phyloP scores from a whole-genome alignment of 2,888 invertebrate genomes.

The Epinotia brunnichana region DNA sequence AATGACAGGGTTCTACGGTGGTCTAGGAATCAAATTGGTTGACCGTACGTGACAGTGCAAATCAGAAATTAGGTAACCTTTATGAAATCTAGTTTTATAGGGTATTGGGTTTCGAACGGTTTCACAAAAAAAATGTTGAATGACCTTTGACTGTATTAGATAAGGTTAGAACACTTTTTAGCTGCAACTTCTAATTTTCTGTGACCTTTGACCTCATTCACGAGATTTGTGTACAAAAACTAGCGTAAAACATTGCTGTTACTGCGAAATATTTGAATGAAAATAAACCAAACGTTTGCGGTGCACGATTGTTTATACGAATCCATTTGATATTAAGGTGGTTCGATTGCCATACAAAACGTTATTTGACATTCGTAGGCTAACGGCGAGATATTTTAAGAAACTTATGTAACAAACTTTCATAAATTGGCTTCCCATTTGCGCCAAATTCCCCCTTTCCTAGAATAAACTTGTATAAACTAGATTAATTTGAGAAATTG shows the following conservation, averaged over 20 bases:
- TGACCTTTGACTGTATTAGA: constrained; percentile 32
- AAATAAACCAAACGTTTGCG: background rate
- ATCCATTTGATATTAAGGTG: too few relatives aligned
- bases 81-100: constrained; percentile 43
- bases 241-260: constrained; percentile 1
- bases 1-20: too few relatives aligned
- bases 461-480: too few relatives aligned
- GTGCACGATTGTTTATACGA: too few relatives aligned
- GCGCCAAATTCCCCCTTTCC: too few relatives aligned
- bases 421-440: too few relatives aligned
- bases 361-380: too few relatives aligned
- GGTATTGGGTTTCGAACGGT: constrained; percentile 35
- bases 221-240: background rate
- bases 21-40: too few relatives aligned
- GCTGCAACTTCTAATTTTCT: constrained; percentile 18
- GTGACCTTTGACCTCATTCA: constrained; percentile 33
- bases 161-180: constrained; percentile 24
- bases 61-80: constrained; percentile 43
- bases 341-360: too few relatives aligned
- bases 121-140: constrained; percentile 34
- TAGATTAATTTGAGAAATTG: too few relatives aligned
- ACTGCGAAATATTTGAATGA: constrained; percentile 11
- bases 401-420: too few relatives aligned
- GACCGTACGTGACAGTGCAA: constrained; percentile 33
- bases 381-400: too few relatives aligned